Conservation (phyloP, 2,888 invertebrate species). For the Keiferia lycopersicella region DNA sequence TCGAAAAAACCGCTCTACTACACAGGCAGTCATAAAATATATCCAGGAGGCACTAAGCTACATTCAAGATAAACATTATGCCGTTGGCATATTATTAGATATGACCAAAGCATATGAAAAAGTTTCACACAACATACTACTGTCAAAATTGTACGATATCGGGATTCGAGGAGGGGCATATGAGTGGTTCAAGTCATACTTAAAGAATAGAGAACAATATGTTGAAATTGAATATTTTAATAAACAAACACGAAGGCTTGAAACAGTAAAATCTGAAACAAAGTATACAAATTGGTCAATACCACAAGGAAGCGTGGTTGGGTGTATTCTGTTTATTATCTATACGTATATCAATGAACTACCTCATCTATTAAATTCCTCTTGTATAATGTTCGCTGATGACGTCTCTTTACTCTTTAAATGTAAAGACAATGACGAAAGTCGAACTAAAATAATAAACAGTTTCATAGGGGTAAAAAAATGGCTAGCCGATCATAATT, state of each 20-base stretch:
- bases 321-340: neutral
- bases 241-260: neutral
- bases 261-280: neutral
- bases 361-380: neutral
- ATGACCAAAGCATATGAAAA: conserved; percentile 5
- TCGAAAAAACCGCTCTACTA: neutral
- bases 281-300: neutral
- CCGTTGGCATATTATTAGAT: neutral
- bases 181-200: neutral
- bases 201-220: neutral
- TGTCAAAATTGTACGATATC: neutral
- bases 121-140: neutral
- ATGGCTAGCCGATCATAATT: neutral
- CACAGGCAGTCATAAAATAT: neutral
- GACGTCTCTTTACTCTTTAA: neutral
- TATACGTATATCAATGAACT: neutral
- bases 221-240: neutral
- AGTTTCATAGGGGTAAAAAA: neutral
- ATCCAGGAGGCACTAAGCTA: neutral
- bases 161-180: neutral
- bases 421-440: neutral
- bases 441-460: neutral
- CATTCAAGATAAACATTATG: neutral
- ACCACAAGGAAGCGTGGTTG: neutral
- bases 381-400: neutral